Conservation (phyloP, 1,140 invertebrate genomes). For the Monochamus saltuarius region DNA sequence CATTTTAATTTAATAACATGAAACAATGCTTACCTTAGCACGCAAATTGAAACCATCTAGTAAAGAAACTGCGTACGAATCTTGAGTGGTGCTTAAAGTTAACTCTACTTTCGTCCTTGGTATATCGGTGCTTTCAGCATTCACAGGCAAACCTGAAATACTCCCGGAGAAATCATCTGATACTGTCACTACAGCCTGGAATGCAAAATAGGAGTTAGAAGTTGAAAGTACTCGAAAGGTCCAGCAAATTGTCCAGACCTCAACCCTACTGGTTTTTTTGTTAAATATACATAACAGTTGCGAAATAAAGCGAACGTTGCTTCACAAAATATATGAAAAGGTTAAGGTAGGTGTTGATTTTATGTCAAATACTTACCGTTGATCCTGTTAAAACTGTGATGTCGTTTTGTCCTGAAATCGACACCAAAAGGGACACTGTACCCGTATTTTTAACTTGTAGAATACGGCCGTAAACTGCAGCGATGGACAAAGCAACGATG, state of each 20-base stretch:
- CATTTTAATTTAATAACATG: background rate
- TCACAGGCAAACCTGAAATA: slow-evolving; percentile 14
- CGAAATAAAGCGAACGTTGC: too few relatives aligned
- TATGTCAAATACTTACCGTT: background rate
- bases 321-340: too few relatives aligned
- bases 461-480: background rate
- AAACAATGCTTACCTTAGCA: slow-evolving; percentile 15
- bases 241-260: too few relatives aligned
- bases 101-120: slow-evolving; percentile 22
- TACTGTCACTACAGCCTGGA: slow-evolving; percentile 13
- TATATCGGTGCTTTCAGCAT: slow-evolving; percentile 17
- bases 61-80: slow-evolving; percentile 20
- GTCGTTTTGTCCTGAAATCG: background rate
- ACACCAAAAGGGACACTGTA: background rate
- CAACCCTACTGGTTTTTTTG: too few relatives aligned
- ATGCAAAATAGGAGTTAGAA: background rate
- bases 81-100: slow-evolving; percentile 5
- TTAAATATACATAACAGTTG: too few relatives aligned
- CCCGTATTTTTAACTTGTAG: background rate
- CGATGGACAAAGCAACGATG: background rate
- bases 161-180: slow-evolving; percentile 18
- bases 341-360: too few relatives aligned
- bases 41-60: slow-evolving; percentile 24
- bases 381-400: background rate
- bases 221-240: too few relatives aligned